These are phyloP conservation scores for Atherinosoma microstoma DNA, from an alignment of 2,797 vertebrate genomes.

Conservation along the genomic window DNA sequence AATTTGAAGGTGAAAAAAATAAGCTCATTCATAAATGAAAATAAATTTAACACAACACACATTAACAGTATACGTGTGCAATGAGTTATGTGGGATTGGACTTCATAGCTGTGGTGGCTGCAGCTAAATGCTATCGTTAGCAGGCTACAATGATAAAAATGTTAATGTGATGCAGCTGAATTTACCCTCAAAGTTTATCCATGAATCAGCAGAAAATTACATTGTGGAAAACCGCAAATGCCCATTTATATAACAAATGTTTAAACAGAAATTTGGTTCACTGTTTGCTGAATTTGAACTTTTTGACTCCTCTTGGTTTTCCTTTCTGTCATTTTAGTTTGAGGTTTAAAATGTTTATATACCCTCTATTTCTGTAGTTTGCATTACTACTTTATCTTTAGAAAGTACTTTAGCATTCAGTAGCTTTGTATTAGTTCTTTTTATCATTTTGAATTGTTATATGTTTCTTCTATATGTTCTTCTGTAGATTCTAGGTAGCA, in stretches of 20 bases:
- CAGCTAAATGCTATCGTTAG: constrained; percentile 1
- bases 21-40: too few relatives aligned
- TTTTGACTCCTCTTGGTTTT: not conserved
- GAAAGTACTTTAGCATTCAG: not conserved
- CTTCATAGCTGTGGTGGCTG: not conserved
- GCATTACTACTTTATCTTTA: not conserved
- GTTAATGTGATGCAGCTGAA: not conserved
- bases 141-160: not conserved
- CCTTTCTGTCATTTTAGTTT: not conserved
- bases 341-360: not conserved
- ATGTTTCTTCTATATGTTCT: not conserved
- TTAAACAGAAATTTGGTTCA: too few relatives aligned
- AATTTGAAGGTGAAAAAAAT: too few relatives aligned
- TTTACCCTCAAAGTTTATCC: too few relatives aligned
- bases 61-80: not conserved
- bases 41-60: too few relatives aligned
- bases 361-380: too few relatives aligned
- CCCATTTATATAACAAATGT: too few relatives aligned
- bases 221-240: too few relatives aligned
- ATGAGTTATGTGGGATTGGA: too few relatives aligned
- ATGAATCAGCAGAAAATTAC: too few relatives aligned
- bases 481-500: not conserved
- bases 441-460: not conserved
- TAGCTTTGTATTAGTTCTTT: not conserved
- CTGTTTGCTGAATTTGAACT: too few relatives aligned